Conservation (phyloP, 2,888 invertebrate species). For the Zootermopsis nevadensis region DNA sequence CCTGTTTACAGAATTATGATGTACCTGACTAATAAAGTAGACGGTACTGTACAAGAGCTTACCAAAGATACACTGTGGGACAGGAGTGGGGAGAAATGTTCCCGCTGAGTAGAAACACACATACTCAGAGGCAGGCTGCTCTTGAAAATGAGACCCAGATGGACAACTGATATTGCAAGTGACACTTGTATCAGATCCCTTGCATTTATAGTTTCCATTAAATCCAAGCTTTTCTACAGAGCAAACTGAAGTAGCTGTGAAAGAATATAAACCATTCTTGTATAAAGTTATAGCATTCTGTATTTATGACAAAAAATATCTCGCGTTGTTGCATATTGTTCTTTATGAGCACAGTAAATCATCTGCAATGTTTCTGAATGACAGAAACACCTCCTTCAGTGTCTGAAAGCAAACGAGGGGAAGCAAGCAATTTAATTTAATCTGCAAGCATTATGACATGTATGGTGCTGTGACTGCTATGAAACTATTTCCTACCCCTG, state of each 20-base stretch:
- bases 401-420: no score
- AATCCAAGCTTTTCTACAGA: slow-evolving; percentile 73
- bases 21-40: no score
- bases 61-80: slow-evolving; percentile 80
- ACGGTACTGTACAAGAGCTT: slow-evolving; percentile 53
- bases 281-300: not conserved
- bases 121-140: slow-evolving; percentile 71
- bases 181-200: slow-evolving; percentile 70
- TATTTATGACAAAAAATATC: not conserved
- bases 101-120: slow-evolving; percentile 76
- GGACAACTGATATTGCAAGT: slow-evolving; percentile 78
- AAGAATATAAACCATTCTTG: not conserved
- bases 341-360: no score
- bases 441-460: no score
- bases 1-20: no score
- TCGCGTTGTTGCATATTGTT: no score
- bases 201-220: slow-evolving; percentile 82
- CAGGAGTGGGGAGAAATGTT: slow-evolving; percentile 73
- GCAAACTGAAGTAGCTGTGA: slow-evolving; percentile 70
- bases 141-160: slow-evolving; percentile 71
- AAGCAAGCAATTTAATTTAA: no score
- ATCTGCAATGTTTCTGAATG: no score
- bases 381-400: no score
- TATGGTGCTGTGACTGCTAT: no score
- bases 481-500: no score